Conservation (phyloP, 2,888 invertebrate species). For the Cephus runcator region DNA sequence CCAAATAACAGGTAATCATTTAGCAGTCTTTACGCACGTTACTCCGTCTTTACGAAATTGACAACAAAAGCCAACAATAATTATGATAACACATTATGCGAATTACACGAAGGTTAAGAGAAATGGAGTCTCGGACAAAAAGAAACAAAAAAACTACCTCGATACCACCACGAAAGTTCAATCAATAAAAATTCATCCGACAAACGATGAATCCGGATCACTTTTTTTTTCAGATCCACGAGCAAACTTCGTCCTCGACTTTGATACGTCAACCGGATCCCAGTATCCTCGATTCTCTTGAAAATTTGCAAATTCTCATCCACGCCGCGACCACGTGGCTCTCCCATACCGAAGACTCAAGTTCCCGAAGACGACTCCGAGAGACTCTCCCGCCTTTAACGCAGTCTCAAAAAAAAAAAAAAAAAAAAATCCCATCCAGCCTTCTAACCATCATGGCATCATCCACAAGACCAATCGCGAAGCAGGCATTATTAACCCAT, state of each 20-base stretch:
- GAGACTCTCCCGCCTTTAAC: neutral
- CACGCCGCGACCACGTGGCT: neutral
- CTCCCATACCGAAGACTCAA: neutral
- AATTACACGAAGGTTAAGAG: constrained; percentile 47
- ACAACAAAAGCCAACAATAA: constrained; percentile 45
- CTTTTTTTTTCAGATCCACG: neutral
- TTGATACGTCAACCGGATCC: neutral
- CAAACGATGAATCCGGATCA: too few relatives aligned
- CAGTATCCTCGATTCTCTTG: neutral
- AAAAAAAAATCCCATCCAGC: neutral
- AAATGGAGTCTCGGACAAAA: constrained; percentile 14
- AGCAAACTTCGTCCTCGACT: neutral
- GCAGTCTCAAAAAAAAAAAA: neutral
- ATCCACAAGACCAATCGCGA: neutral
- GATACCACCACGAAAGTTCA: too few relatives aligned
- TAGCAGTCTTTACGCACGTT: constrained; percentile 46
- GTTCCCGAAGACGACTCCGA: neutral
- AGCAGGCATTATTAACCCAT: neutral
- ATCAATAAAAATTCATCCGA: too few relatives aligned
- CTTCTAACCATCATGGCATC: neutral
- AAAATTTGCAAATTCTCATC: neutral
- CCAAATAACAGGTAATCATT: constrained; percentile 48
- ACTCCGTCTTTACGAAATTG: constrained; percentile 33
- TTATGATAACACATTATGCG: constrained; percentile 47
- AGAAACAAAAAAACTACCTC: too few relatives aligned